A percentile compares a stretch with the other conserved stretches of the same genome.
phyloP scores from a whole-genome alignment of 2,888 invertebrate genomes.

The Lithophane semibrunnea region DNA sequence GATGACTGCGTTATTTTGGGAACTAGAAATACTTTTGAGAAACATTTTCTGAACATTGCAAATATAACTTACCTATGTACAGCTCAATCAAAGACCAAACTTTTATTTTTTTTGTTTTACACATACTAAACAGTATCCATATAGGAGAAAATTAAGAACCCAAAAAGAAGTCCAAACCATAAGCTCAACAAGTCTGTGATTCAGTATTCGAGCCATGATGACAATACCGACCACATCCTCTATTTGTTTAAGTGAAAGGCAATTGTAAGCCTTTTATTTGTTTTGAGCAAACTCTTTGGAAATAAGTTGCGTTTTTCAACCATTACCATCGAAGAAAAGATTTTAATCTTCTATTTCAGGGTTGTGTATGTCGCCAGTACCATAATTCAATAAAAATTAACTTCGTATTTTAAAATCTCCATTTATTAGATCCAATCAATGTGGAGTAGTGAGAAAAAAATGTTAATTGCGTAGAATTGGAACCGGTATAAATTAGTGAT shows the following conservation, averaged over 20 bases:
- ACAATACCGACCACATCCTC: slow-evolving; percentile 86
- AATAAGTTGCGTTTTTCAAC: slow-evolving; percentile 75
- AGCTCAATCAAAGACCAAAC: background rate
- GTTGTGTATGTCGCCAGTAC: slow-evolving; percentile 2
- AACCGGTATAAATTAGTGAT: slow-evolving; percentile 64
- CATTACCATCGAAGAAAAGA: slow-evolving; percentile 4
- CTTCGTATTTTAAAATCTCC: slow-evolving; percentile 39
- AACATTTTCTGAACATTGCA: slow-evolving; percentile 27
- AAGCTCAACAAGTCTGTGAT: slow-evolving; percentile 26
- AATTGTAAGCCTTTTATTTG: slow-evolving; percentile 83
- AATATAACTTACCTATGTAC: slow-evolving; percentile 16
- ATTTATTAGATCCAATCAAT: slow-evolving; percentile 58
- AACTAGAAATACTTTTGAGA: slow-evolving; percentile 33
- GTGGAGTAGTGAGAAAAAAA: slow-evolving; percentile 57
- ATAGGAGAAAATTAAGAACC: background rate
- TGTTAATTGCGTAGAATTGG: slow-evolving; percentile 62
- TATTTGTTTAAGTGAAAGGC: slow-evolving; percentile 86
- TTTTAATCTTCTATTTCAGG: slow-evolving; percentile 1
- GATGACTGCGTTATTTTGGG: slow-evolving; percentile 35
- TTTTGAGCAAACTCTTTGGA: slow-evolving; percentile 81
- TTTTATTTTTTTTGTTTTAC: background rate
- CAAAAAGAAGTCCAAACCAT: background rate
- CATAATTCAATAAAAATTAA: slow-evolving; percentile 46
- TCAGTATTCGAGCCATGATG: slow-evolving; percentile 75
- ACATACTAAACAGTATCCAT: background rate